These are phyloP conservation scores for Actinostola sp. DNA, from an alignment of 92 coral and sea anemone genomes.

Conservation along the genomic window DNA sequence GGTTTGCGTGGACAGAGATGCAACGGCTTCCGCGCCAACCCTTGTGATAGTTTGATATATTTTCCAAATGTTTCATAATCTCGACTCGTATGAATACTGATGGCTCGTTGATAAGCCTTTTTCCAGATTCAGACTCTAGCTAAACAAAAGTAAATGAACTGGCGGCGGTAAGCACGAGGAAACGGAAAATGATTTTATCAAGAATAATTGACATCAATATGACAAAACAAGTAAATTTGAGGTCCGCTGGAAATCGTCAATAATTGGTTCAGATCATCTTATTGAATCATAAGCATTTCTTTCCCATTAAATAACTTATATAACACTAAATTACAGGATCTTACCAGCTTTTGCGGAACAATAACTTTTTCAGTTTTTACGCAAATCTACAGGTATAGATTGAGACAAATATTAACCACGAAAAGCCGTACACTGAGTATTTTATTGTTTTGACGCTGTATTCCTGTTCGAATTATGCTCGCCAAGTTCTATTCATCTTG, in stretches of 20 bases:
- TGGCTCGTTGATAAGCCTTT: neutral
- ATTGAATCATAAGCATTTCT: too few relatives aligned
- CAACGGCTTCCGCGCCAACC: neutral
- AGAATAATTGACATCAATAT: neutral
- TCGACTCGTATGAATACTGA: too few relatives aligned
- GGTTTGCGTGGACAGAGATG: neutral
- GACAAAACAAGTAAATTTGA: too few relatives aligned
- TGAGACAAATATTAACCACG: too few relatives aligned
- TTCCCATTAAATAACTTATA: too few relatives aligned
- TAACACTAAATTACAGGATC: too few relatives aligned
- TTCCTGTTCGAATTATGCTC: neutral
- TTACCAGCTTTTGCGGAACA: too few relatives aligned
- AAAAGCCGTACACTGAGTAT: too few relatives aligned
- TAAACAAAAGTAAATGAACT: neutral
- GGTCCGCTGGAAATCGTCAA: too few relatives aligned
- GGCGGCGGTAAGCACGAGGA: neutral
- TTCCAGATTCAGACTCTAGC: neutral
- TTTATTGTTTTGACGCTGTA: neutral
- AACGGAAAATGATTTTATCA: conserved; percentile 1
- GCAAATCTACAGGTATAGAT: too few relatives aligned
- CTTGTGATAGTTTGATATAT: neutral
- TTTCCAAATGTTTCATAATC: neutral
- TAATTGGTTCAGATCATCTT: too few relatives aligned
- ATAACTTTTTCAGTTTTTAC: too few relatives aligned
- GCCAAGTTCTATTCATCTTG: neutral